Conservation (phyloP, 2,113 vertebrate species). For the Plestiodon gilberti region DNA sequence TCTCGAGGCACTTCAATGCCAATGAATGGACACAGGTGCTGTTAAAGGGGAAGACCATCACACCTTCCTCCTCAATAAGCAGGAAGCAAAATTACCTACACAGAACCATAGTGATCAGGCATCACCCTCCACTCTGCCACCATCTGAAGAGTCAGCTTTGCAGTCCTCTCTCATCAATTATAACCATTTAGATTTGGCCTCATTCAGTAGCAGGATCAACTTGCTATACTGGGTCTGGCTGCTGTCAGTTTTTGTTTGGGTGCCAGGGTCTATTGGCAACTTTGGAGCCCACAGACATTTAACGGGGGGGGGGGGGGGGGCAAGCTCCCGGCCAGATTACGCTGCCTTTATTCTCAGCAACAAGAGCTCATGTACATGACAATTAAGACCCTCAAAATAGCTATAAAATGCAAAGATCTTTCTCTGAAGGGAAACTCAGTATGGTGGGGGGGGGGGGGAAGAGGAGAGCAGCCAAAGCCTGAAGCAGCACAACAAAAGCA, state of each 20-base stretch:
- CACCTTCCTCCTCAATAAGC: too few species aligned
- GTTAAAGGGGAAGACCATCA: conserved; percentile 28
- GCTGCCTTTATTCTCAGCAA: background rate
- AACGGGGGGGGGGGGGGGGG: conserved; percentile 67
- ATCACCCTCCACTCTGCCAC: too few species aligned
- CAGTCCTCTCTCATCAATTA: too few species aligned
- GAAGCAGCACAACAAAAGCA: background rate
- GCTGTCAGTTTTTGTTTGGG: conserved; percentile 46
- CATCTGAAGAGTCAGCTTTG: too few species aligned
- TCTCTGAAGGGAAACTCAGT: background rate
- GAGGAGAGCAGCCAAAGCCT: too few species aligned
- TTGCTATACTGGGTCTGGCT: conserved; percentile 24
- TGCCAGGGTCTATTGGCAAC: conserved; percentile 53
- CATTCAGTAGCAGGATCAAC: too few species aligned
- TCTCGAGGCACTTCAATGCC: background rate
- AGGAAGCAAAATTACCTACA: too few species aligned
- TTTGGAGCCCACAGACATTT: conserved; percentile 60
- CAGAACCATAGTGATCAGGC: too few species aligned
- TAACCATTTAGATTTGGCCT: too few species aligned
- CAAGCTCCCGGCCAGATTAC: conserved; percentile 67
- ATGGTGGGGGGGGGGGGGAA: too few species aligned
- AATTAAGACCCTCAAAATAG: conserved; percentile 55
- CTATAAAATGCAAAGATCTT: background rate
- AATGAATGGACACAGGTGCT: conserved; percentile 17
- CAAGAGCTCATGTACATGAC: conserved; percentile 62